Base-by-base conservation (phyloP, 2,888 invertebrate species). In the Pemphredon lugubris region DNA sequence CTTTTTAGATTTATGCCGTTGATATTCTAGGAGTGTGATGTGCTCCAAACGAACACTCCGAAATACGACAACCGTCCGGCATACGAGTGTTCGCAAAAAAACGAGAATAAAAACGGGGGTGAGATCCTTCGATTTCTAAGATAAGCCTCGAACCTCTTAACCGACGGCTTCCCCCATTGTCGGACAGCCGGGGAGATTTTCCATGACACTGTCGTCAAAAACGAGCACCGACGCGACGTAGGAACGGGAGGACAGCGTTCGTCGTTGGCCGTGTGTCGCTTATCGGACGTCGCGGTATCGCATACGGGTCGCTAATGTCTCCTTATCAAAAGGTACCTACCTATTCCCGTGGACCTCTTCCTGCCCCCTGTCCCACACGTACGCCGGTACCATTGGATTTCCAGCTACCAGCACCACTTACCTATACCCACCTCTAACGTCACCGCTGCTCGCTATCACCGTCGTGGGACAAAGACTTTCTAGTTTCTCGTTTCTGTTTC, bases 271-370 rank as follows among this genome's bases (percentile, higher is more conserved):
- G 83, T 80, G 78, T 63, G 79, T 71, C 81, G 80, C 81, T 84
- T 85, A 85, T 85, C 84, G 70, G 77, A 54, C 54, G 47, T 54
- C 79, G 73, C 76, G 82, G 75, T 87, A 88, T 87, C 87, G 78
- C 87, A 88, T 88, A 88, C 88, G 88, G 88, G 88, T 88, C 87
- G 88, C 88, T 88, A 88, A 88, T 88, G 88, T 88, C 87, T 88
- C 85, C 85, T 88, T 88, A 88, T 88, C 88, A 84, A 83, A n/a
- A 79, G 77, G 81, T 79, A 83, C 78, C 81, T 82, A 83, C 84
- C 82, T 81, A 83, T 81, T 77, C 79, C 81, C 77, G 72, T 57
- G 68, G 75, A 55, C 60, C 51, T 50, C 53, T 64, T 72, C 60
- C 61, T 39, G 40, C 26, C 16, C 59, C 67, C 67, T 58, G 69